A percentile compares a stretch with the other conserved stretches of the same genome.
Conservation (phyloP, 2,797 vertebrate species). For the Lemur catta region DNA sequence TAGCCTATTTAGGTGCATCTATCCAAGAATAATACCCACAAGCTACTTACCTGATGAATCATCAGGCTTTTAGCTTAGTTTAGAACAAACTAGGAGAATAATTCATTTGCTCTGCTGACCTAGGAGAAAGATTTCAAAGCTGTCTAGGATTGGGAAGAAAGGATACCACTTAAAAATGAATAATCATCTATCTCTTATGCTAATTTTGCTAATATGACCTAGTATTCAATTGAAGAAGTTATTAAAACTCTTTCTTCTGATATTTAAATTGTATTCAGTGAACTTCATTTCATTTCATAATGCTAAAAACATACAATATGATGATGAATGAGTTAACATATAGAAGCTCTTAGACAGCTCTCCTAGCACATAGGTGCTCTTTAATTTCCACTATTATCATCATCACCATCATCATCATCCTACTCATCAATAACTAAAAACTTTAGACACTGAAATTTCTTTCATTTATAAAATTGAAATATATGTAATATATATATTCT, state of each 20-base stretch:
- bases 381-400: neutral
- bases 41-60: slow-evolving; percentile 11
- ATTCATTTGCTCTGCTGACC: neutral
- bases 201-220: slow-evolving; percentile 37
- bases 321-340: neutral
- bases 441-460: neutral
- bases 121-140: slow-evolving; percentile 23
- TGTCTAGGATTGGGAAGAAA: slow-evolving; percentile 1
- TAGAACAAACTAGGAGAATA: neutral
- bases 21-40: slow-evolving; percentile 31
- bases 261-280: neutral
- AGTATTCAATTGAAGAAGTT: neutral
- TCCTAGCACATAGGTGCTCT: neutral
- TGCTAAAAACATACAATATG: neutral
- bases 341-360: neutral
- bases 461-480: slow-evolving; percentile 3
- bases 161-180: slow-evolving; percentile 4
- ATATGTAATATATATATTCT: neutral
- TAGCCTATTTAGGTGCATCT: slow-evolving; percentile 16
- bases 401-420: neutral
- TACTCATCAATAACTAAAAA: neutral
- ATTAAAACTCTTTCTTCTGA: neutral
- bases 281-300: slow-evolving; percentile 26
- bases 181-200: neutral
- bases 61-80: slow-evolving; percentile 8